Evolutionary conservation across 2,888 invertebrate genomes (phyloP), one percentile per base, ranked within the genome.

Genomic region (Sclerodermus sp.): DNA sequence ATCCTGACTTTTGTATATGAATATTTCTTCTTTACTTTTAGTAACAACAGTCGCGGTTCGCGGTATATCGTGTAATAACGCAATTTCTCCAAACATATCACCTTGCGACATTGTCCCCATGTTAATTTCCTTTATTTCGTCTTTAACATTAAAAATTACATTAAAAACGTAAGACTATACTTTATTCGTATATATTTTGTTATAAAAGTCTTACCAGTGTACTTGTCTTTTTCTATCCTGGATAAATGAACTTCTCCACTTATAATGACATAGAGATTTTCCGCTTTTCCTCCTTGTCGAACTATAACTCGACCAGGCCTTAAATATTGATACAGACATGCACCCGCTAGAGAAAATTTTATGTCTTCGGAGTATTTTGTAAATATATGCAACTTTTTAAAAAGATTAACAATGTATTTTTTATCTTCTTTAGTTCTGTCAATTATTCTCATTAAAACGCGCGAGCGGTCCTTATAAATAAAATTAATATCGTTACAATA

Each of bases 41-140:
- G 85, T 85, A 8, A 81, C 81, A 47, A 83, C 82, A 0, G 87
- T 87, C 14, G 85, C 84, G 6, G 84, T 83, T 66, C 87, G 80
- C 4, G 81, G 81, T 39, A 85, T 82, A 17, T 81, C 81, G 59
- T 87, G 85, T 45, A 88, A 69, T 34, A 88, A 71, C 0, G 86
- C 85, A 12, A 86, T 82, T 74, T 88, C 87, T 0, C 88, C 88
- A 61, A 88, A 87, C 80, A 84, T 83, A 46, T 84, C 84, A 0
- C 87, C 87, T 0, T 82, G 57, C 17, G 80, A 80, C 75, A 86
- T 80, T 0, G 68, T 68, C 4, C 83, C 84, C 8, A 84, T 74
- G 13, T 83, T 81, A 16, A 64, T 52, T 49, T 64, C 55, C 30
- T 48, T 55, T 4, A 60, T 39, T 17, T 74, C 72, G 2, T 66